Percentiles rank a stretch among this genome's conserved stretches.
Conservation (phyloP, 1,140 invertebrate species). For the Euwallacea fornicatus region DNA sequence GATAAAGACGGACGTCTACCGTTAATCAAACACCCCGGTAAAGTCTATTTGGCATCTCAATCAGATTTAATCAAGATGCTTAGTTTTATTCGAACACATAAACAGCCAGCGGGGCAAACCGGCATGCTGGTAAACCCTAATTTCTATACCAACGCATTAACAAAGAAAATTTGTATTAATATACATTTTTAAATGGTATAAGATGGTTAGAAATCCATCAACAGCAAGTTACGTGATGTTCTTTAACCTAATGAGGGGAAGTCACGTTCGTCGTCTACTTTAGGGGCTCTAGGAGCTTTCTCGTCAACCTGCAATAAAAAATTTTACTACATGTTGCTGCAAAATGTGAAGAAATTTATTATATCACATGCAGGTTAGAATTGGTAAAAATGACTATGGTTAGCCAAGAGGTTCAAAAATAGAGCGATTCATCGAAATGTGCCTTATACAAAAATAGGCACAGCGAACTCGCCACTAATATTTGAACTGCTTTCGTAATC, state of each 20-base stretch:
- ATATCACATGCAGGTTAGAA: no score
- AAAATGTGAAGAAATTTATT: no score
- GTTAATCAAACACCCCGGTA: conserved; percentile 17
- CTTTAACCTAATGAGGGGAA: conserved; percentile 86
- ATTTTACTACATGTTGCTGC: no score
- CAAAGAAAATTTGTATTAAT: conserved; percentile 19
- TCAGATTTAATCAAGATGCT: conserved; percentile 17
- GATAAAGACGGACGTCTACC: no score
- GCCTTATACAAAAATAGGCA: no score
- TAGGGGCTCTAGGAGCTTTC: conserved; percentile 73
- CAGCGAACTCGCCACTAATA: no score
- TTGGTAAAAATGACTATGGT: no score
- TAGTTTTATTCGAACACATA: conserved; percentile 31
- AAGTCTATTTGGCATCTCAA: neutral
- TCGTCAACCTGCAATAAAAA: conserved; percentile 43
- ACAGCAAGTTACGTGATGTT: conserved; percentile 17
- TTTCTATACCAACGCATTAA: conserved; percentile 25
- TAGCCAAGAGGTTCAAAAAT: no score
- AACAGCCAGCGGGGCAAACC: conserved; percentile 2
- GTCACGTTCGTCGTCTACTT: conserved; percentile 93
- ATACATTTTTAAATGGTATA: conserved; percentile 31
- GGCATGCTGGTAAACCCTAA: conserved; percentile 8
- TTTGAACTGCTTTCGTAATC: no score
- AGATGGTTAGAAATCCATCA: conserved; percentile 33
- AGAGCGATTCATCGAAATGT: no score